Conservation (phyloP, 2,888 invertebrate genomes). For the Lamellibrachia columna region DNA sequence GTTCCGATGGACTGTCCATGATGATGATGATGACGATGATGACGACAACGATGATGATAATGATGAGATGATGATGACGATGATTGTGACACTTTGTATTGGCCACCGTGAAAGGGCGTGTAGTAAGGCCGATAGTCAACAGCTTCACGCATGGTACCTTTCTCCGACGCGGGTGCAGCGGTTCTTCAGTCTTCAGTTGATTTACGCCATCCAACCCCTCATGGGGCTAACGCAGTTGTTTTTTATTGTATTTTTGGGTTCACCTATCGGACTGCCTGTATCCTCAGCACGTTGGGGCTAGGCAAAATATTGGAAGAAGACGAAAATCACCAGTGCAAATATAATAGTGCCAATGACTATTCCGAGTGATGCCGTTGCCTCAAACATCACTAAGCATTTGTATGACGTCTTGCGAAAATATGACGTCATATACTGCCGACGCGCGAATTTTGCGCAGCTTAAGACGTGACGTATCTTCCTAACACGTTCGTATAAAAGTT, state of each 20-base stretch:
- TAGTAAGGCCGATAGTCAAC: neutral
- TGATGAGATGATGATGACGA: neutral
- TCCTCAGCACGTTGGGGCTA: too few species aligned
- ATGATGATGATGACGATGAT: too few species aligned
- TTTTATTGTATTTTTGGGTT: too few species aligned
- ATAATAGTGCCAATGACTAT: neutral
- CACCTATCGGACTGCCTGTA: too few species aligned
- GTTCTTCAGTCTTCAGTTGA: neutral
- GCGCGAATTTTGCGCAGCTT: neutral
- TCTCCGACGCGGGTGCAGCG: neutral
- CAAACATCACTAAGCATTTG: slow-evolving; percentile 11
- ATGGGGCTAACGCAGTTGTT: too few species aligned
- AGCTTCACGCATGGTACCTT: neutral
- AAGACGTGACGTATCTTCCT: neutral
- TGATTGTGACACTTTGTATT: neutral
- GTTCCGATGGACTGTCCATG: too few species aligned
- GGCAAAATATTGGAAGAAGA: too few species aligned
- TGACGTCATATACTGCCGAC: neutral
- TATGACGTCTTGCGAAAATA: neutral
- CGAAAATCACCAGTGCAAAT: neutral
- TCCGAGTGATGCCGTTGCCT: neutral
- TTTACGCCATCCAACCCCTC: too few species aligned
- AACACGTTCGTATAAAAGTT: neutral
- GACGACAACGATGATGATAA: too few species aligned
- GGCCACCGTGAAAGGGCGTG: neutral